These are phyloP conservation scores for Operophtera brumata DNA, from an alignment of 2,888 invertebrate species.

Conservation along the genomic window DNA sequence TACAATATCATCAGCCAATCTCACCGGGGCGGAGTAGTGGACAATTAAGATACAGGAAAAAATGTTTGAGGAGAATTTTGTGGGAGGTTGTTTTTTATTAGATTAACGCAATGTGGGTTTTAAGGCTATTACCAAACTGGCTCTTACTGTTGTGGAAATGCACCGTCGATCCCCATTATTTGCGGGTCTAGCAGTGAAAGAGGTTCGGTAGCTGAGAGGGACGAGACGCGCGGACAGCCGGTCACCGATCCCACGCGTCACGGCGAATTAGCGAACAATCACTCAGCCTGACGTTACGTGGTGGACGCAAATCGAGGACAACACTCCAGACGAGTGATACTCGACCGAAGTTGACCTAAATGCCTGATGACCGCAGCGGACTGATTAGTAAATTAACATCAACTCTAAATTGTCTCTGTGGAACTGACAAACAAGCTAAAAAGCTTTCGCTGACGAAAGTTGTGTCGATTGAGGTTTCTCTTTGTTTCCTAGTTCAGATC, in stretches of 20 bases:
- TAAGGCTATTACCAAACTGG: slow-evolving; percentile 20
- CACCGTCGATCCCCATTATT: slow-evolving; percentile 33
- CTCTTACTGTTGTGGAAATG: slow-evolving; percentile 25
- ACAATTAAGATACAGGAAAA: too few species aligned
- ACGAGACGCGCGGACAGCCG: slow-evolving; percentile 26
- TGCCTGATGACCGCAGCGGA: slow-evolving; percentile 38
- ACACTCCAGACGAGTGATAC: slow-evolving; percentile 59
- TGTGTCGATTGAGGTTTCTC: slow-evolving; percentile 13
- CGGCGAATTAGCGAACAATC: slow-evolving; percentile 69
- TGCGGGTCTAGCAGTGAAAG: slow-evolving; percentile 35
- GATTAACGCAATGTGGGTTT: slow-evolving; percentile 14
- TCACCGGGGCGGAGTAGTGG: too few species aligned
- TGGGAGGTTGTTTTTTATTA: neutral
- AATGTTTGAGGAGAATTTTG: too few species aligned
- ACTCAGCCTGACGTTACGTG: slow-evolving; percentile 60
- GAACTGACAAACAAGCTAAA: slow-evolving; percentile 2
- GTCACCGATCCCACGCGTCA: slow-evolving; percentile 50
- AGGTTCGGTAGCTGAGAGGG: slow-evolving; percentile 26
- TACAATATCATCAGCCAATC: too few species aligned
- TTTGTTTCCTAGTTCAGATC: slow-evolving; percentile 22
- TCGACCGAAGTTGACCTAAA: slow-evolving; percentile 48
- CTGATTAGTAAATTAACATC: slow-evolving; percentile 9
- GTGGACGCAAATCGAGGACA: slow-evolving; percentile 63
- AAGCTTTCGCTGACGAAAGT: slow-evolving; percentile 11
- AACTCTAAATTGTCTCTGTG: neutral